Percentiles rank a stretch among this genome's conserved stretches.
Conservation (phyloP, 2,113 vertebrate genomes). For the Camelus bactrianus region DNA sequence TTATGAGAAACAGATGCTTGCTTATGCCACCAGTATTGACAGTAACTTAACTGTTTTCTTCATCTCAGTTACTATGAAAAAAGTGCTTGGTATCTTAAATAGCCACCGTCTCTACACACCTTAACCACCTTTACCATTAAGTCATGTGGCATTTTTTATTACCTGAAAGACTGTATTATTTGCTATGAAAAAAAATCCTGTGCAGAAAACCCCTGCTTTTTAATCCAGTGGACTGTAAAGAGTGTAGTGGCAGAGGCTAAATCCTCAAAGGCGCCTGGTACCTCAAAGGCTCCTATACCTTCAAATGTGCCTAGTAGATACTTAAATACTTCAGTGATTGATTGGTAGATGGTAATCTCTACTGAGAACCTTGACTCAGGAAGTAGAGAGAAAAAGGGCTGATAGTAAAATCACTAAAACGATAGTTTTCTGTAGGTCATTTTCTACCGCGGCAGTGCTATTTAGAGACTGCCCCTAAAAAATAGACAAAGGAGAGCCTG, state of each 20-base stretch:
- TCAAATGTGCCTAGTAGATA: neutral
- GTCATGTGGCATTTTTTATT: neutral
- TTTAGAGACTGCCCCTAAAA: constrained; percentile 27
- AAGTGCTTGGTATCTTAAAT: neutral
- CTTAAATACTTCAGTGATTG: neutral
- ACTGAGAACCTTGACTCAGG: neutral
- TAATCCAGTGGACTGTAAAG: neutral
- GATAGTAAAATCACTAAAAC: neutral
- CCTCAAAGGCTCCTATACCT: neutral
- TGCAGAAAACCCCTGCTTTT: neutral
- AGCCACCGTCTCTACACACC: neutral
- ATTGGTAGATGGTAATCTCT: neutral
- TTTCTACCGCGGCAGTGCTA: neutral
- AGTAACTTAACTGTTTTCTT: neutral
- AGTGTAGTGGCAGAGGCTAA: neutral
- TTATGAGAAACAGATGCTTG: neutral
- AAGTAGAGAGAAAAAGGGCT: neutral
- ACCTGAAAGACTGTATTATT: neutral
- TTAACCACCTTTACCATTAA: neutral
- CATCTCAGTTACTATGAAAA: neutral
- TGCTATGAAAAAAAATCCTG: neutral
- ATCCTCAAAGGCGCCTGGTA: neutral
- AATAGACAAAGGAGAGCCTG: neutral
- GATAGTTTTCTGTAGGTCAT: neutral
- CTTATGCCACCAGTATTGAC: neutral